These are phyloP conservation scores for Campylorhamphus procurvoides DNA, from an alignment of 2,113 vertebrate species.

Conservation along the genomic window DNA sequence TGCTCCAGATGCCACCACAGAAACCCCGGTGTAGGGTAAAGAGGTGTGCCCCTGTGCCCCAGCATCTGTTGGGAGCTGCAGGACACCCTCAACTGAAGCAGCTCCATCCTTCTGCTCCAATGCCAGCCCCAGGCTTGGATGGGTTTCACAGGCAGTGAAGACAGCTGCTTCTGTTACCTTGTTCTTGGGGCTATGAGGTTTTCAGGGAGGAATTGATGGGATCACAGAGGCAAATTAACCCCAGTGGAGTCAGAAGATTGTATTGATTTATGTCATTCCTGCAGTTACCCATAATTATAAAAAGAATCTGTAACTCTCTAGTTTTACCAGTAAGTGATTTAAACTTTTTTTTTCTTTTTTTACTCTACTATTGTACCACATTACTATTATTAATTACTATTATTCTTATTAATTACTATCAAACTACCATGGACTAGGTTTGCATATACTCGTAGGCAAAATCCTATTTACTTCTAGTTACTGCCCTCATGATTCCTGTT, in stretches of 20 bases:
- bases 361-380: fast-evolving
- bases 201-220: not conserved
- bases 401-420: not conserved
- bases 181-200: not conserved
- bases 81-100: fast-evolving
- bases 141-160: not conserved
- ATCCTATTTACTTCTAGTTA: not conserved
- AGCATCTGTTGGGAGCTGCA: fast-evolving
- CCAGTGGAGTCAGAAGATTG: not conserved
- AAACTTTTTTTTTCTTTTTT: not conserved
- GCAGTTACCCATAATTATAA: not conserved
- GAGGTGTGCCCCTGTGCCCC: fast-evolving
- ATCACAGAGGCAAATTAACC: not conserved
- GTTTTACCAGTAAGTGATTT: not conserved
- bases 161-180: not conserved
- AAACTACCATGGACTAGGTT: not conserved
- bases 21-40: not conserved
- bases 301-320: not conserved
- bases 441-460: not conserved
- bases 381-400: not conserved
- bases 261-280: not conserved
- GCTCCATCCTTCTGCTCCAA: not conserved
- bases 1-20: not conserved
- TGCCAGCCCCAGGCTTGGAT: not conserved
- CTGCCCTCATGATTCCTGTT: not conserved